Evolutionary conservation across 2,888 invertebrate species (phyloP), one percentile per base, ranked within the genome.

Genomic region (Meghimatium bilineatum): DNA sequence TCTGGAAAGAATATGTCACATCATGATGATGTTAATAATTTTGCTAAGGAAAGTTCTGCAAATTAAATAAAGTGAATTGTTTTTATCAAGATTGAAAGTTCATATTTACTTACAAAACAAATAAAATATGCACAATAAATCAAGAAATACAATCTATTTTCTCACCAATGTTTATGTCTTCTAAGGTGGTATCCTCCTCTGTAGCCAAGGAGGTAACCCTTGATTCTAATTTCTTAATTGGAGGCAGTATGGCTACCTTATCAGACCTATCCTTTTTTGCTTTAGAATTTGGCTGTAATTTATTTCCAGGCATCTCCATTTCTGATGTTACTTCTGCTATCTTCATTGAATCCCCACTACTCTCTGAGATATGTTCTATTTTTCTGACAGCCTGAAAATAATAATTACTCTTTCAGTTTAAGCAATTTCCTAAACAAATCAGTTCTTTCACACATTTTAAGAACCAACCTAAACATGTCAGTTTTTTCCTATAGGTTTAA

Each of bases 131-230:
- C 34, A 72, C n/a, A 72, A n/a, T n/a, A 63, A 63, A 63, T 17
- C 60, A 63, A n/a, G n/a, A 63, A 63, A n/a, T n/a, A 63, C 3
- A 2, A 44, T 49, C 29, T 49, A n/a, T 67, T n/a, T 49, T 1
- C 49, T 80, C 60, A 80, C 80, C 80, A 56, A 17, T 32, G 1
- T 71, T 69, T 8, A 29, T 63, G 20, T 74, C 66, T 38, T 81
- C 81, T 36, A 76, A 52, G 2, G 76, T n/a, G 12, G 76, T 67
- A 29, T 83, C 83, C 49, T 76, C 82, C 77, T 71, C 78, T 60
- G 36, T 32, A n/a, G 77, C 83, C 38, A 77, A 26, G 69, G 77
- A 23, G 14, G 77, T 49, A 23, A 56, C 0, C 23, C 44, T 52
- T 3, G 78, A 8, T 38, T 77, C 77, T 44, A 32, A 26, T 36